These are phyloP conservation scores for Callipepla squamata DNA, from an alignment of 2,113 vertebrate genomes.

Conservation along the genomic window DNA sequence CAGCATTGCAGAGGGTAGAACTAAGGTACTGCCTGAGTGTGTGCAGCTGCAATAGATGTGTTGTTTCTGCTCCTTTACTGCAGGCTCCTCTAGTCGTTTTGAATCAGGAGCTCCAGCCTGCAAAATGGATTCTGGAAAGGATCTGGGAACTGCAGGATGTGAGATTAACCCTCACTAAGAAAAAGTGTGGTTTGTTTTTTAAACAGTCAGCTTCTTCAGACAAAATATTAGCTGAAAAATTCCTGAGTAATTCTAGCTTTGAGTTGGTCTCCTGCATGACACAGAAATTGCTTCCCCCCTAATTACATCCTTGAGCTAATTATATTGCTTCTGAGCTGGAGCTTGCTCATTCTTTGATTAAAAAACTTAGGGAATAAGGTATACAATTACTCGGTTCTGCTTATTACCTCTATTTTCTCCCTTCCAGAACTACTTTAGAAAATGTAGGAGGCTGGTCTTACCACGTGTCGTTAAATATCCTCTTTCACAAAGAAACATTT, in stretches of 20 bases:
- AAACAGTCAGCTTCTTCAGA: not conserved
- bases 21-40: not conserved
- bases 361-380: constrained; percentile 24
- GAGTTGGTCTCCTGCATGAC: not conserved
- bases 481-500: constrained; percentile 18
- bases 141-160: not conserved
- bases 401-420: not conserved
- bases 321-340: constrained; percentile 40
- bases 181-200: not conserved
- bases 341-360: constrained; percentile 30
- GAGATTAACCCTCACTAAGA: not conserved
- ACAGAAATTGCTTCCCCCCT: not conserved
- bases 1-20: not conserved
- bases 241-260: not conserved
- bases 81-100: not conserved
- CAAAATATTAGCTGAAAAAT: constrained; percentile 28
- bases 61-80: not conserved
- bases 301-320: constrained; percentile 60
- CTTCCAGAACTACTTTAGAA: constrained; percentile 3
- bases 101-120: not conserved
- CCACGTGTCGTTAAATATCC: not conserved
- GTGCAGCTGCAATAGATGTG: not conserved
- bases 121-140: not conserved
- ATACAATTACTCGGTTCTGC: constrained; percentile 11
- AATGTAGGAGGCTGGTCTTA: not conserved